phyloP scores from a whole-genome alignment of 2,113 vertebrate genomes.

The Oriolus oriolus region DNA sequence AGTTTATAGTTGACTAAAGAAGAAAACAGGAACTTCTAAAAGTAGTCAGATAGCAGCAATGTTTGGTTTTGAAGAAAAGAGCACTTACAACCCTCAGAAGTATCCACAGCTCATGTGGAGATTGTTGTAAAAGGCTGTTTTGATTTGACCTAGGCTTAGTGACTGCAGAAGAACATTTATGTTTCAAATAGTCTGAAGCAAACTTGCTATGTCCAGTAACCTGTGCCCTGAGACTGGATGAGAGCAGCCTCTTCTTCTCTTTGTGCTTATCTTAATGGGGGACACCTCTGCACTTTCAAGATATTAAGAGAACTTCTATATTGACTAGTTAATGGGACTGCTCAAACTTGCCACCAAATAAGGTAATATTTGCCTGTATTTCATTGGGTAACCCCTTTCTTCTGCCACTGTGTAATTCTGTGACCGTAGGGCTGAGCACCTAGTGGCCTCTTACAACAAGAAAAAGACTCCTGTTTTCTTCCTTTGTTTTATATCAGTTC shows the following conservation, averaged over 20 bases:
- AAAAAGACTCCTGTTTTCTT: background rate
- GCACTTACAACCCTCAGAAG: fast-evolving
- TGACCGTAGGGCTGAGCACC: background rate
- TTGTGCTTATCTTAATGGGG: background rate
- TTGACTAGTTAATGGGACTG: background rate
- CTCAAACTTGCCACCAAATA: background rate
- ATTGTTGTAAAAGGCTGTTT: background rate
- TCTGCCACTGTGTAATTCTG: background rate
- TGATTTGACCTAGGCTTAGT: background rate
- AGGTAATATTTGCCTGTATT: background rate
- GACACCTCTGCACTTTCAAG: background rate
- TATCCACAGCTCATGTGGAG: background rate
- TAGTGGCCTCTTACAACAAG: background rate
- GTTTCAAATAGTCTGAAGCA: background rate
- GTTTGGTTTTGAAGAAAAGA: background rate
- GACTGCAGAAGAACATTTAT: background rate
- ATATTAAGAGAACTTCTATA: background rate
- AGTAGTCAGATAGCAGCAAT: background rate
- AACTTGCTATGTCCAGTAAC: background rate
- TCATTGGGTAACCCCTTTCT: background rate
- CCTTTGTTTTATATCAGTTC: background rate
- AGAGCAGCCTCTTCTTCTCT: background rate
- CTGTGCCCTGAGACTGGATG: background rate
- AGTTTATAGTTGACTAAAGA: background rate
- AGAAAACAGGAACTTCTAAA: background rate